Conservation (phyloP, 2,888 invertebrate species). For the Atethmia centrago region DNA sequence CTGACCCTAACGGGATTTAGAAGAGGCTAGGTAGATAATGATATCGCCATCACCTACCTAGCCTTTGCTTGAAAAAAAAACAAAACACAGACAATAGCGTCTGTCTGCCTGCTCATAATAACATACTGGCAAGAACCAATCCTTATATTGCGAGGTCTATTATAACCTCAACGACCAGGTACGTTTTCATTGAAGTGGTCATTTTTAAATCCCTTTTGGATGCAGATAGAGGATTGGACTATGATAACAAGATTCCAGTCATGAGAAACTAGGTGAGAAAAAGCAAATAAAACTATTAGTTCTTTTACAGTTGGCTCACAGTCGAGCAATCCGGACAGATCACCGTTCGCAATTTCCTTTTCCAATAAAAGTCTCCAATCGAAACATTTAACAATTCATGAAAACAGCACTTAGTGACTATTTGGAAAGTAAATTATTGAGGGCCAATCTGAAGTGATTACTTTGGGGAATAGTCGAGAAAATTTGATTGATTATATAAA, state of each 20-base stretch:
- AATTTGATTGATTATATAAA: slow-evolving; percentile 49
- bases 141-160: too few species aligned
- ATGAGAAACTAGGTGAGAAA: not conserved
- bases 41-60: too few species aligned
- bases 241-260: not conserved
- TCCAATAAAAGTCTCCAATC: slow-evolving; percentile 39
- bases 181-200: not conserved
- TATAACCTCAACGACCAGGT: not conserved
- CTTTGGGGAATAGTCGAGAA: slow-evolving; percentile 39
- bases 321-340: not conserved
- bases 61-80: too few species aligned
- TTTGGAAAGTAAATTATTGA: slow-evolving; percentile 54
- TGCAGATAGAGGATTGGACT: not conserved
- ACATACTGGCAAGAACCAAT: not conserved
- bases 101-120: not conserved
- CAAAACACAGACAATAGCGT: not conserved
- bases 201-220: not conserved
- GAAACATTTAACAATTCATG: slow-evolving; percentile 56
- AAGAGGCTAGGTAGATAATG: not conserved
- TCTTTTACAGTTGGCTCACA: not conserved
- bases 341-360: slow-evolving; percentile 33
- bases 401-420: slow-evolving; percentile 48
- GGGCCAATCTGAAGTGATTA: slow-evolving; percentile 43
- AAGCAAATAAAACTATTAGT: not conserved
- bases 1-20: not conserved